Base-by-base conservation (phyloP, 2,797 vertebrate genomes). In the Esox masquinongy region DNA sequence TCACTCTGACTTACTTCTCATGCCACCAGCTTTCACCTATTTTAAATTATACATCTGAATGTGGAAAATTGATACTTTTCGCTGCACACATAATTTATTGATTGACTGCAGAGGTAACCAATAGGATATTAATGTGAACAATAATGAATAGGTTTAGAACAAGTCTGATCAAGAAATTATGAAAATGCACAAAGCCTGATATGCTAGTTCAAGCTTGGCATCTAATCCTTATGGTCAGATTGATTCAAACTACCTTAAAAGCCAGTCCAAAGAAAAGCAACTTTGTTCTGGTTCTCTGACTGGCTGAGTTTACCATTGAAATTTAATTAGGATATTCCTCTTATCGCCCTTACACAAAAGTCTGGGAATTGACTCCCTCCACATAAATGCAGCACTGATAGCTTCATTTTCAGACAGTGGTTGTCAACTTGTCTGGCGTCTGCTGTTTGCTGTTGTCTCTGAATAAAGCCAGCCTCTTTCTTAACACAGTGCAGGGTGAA, bases 361-460 rank as follows among this genome's bases (percentile, higher is more conserved):
- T 22, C 22, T n/a, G 19, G 70, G 29, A 36, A 29, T 1, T 4
- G 6, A 31, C 72, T 74, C 72, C 56, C 39, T 49, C 16, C n/a
- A 31, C 2, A 24, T 24, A 66, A 66, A 66, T n/a, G 39, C 43
- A 66, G 22, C 24, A 17, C 59, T 74, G 39, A 74, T 50, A 74
- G 72, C 39, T 17, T 5, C 17, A 8, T 66, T 74, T 73, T 64
- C 43, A 39, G 36, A 74, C n/a, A 31, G 61, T 61, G 66, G 59
- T 59, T 74, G 72, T 66, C 59, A 66, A 34, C 59, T 64, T 63
- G 59, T 43, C 72, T 29, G 39, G 36, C 36, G 4, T 66, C 26
- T 66, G 16, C 74, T n/a, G n/a, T n/a, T 73, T 73, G 49, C 64
- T 56, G 29, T 31, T 71, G 72, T 74, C 50, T 74, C 59, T 66